Percentiles rank a stretch among this genome's conserved stretches.
Conservation (phyloP, 2,797 vertebrate species). For the Tangara arthus region DNA sequence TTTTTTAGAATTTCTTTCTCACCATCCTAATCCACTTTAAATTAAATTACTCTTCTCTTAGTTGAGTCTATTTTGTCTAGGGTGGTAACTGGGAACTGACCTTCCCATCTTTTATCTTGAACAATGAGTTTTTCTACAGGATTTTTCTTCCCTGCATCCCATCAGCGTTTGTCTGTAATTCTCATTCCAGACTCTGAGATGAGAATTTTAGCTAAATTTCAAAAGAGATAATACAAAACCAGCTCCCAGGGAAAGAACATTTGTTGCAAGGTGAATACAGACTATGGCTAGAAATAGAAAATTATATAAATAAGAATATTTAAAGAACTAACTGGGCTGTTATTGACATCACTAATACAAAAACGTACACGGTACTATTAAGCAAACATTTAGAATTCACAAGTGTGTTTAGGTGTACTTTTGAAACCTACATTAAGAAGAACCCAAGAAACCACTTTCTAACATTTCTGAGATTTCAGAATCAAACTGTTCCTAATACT, state of each 20-base stretch:
- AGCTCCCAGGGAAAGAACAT: not conserved
- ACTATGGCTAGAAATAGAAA: not conserved
- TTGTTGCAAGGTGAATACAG: not conserved
- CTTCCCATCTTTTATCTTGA: not conserved
- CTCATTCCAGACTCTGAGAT: not conserved
- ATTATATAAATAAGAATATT: not conserved
- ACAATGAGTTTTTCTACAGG: not conserved
- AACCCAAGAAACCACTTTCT: not conserved
- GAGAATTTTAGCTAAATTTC: not conserved
- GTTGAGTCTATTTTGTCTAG: not conserved
- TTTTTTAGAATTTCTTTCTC: not conserved
- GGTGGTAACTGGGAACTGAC: not conserved
- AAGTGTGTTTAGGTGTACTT: not conserved
- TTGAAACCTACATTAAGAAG: not conserved
- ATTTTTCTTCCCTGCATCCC: not conserved
- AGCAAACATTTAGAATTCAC: not conserved
- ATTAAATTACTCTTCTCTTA: not conserved
- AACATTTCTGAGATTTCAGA: not conserved
- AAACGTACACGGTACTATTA: not conserved
- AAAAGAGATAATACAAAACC: not conserved
- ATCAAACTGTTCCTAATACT: not conserved
- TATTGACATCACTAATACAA: not conserved
- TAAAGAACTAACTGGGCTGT: not conserved
- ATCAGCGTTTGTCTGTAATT: not conserved
- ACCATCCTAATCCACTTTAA: not conserved